These are phyloP conservation scores for Glaucomys volans DNA, from an alignment of 2,113 vertebrate species.

Conservation along the genomic window DNA sequence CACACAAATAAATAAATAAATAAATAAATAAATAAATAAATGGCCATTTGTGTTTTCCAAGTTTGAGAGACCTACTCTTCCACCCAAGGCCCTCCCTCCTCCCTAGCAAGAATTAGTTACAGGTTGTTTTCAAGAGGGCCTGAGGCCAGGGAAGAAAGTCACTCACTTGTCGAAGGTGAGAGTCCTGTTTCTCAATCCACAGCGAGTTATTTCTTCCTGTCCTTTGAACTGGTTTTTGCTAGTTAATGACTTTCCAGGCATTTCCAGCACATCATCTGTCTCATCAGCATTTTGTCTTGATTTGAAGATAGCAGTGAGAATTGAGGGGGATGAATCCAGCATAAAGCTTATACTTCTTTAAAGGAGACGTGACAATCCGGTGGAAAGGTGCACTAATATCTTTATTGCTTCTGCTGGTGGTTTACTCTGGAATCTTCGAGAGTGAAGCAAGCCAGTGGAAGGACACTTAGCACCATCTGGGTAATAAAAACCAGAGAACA, in stretches of 20 bases:
- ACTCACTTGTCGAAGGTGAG: not conserved
- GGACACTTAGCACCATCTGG: not conserved
- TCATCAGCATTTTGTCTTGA: conserved; percentile 29
- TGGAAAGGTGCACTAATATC: not conserved
- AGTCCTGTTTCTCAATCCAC: not conserved
- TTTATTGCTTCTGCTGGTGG: not conserved
- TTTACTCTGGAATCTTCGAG: not conserved
- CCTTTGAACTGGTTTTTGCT: not conserved
- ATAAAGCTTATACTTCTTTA: not conserved
- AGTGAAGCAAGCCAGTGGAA: not conserved
- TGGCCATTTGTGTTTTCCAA: conserved; percentile 24
- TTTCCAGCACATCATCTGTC: not conserved
- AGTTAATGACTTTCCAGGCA: not conserved
- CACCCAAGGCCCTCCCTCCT: not conserved
- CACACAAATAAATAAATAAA: no score
- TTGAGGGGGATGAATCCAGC: not conserved
- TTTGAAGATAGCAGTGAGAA: not conserved
- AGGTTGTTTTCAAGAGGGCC: not conserved
- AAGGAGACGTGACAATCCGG: not conserved
- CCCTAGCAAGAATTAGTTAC: not conserved
- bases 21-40: no score
- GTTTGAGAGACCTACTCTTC: not conserved
- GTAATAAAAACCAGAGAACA: not conserved
- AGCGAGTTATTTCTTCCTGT: not conserved
- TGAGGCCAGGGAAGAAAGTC: not conserved